Base-by-base conservation (phyloP, 23 tunicate genomes). In the Phallusia fumigata region DNA sequence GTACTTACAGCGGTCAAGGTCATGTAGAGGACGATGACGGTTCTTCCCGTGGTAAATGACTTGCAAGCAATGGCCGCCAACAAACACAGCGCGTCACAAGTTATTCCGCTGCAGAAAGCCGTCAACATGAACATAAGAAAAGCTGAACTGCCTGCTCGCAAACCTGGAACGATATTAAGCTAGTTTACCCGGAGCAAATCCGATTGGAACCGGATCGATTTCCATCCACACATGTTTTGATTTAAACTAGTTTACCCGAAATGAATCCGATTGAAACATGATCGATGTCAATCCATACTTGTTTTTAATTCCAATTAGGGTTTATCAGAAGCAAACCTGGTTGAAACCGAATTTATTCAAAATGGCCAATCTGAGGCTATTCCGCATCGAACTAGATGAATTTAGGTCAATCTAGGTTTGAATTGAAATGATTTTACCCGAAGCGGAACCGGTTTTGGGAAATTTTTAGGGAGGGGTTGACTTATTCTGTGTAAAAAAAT, bases 1-100 rank as follows among this genome's bases (percentile, higher is more conserved):
- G 6, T 19, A 53, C 79, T 65, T 73, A 86, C 89, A 79, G 89
- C 80, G 16, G 89, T 86, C 40, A 86, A n/a, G 19, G 84, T 80
- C 89, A 86, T 86, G 33, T 86, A 86, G 53, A 86, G 84, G 15
- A 86, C 79, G 33, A 86, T 64, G 50, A 86, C 30, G 18, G 58
- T 22, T 35, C 83, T 35, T 0, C 84, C 89, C 21, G 77, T 65
- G 69, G 65, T 24, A 45, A 86, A 86, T n/a, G 84, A 86, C 36
- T 36, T 40, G 72, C 44, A 79, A 58, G 77, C 79, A 35, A 80
- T 18, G 5, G 79, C 89, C 30, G 75, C 32, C 26, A 78, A 49
- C 28, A 86, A 47, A 35, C 84, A 86, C 31, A 86, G 49, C 26
- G 84, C 53, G 72, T 86, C 89, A 58, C 84, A 65, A 0, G 89